Evolutionary conservation across 2,113 vertebrate genomes (phyloP).

Genomic region (Carassius auratus): DNA sequence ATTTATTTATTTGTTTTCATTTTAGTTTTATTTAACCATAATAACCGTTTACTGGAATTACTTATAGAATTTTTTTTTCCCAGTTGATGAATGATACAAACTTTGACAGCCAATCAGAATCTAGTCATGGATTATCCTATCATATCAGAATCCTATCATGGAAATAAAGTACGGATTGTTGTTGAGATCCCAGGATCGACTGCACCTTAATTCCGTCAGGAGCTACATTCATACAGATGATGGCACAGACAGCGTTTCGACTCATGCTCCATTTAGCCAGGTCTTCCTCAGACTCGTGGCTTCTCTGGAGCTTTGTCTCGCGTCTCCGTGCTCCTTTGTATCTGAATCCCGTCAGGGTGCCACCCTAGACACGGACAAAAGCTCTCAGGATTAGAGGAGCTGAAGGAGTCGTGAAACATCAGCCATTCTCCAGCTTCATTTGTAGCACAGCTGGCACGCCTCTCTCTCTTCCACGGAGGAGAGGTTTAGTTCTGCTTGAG

Average conservation of each 20-base stretch:
- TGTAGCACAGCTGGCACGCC: neutral
- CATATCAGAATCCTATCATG: too few species aligned
- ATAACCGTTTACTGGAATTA: too few species aligned
- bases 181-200: neutral
- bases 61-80: too few species aligned
- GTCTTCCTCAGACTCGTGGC: constrained; percentile 15
- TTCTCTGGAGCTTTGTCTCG: neutral
- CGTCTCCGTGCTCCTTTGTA: neutral
- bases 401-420: neutral
- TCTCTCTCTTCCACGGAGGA: neutral
- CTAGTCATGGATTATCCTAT: too few species aligned
- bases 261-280: constrained; percentile 40
- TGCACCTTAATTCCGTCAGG: constrained; percentile 30
- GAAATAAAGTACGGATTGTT: neutral
- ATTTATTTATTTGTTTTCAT: too few species aligned
- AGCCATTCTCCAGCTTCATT: neutral
- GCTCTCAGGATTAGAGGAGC: constrained; percentile 20
- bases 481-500: neutral
- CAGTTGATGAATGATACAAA: too few species aligned
- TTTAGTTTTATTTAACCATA: too few species aligned
- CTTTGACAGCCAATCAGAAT: too few species aligned
- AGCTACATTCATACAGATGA: neutral
- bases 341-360: constrained; percentile 8
- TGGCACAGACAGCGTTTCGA: neutral
- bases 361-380: constrained; percentile 21